Evolutionary conservation across 2,113 vertebrate species (phyloP).

Genomic region (human (Homo sapiens)): GRCh38 chrX:116005501-116006000

Average conservation of each 20-base stretch:
- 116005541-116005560: not conserved
- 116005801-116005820: slow-evolving; percentile 20
- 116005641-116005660: not conserved
- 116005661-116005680: not conserved
- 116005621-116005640: slow-evolving; percentile 1
- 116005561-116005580: not conserved
- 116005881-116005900: not conserved
- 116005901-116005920: slow-evolving; percentile 15
- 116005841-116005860: not conserved
- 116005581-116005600: not conserved
- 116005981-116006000: not conserved
- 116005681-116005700: not conserved
- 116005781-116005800: not conserved
- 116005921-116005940: not conserved
- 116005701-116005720: not conserved
- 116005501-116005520: not conserved
- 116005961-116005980: not conserved
- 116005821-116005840: not conserved
- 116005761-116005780: not conserved
- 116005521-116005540: not conserved
- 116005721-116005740: slow-evolving; percentile 10
- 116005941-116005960: not conserved
- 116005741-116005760: slow-evolving; percentile 7
- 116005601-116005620: not conserved
- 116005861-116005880: not conserved